These are phyloP conservation scores for Nomada fucata DNA, from an alignment of 2,888 invertebrate species.

Conservation along the genomic window DNA sequence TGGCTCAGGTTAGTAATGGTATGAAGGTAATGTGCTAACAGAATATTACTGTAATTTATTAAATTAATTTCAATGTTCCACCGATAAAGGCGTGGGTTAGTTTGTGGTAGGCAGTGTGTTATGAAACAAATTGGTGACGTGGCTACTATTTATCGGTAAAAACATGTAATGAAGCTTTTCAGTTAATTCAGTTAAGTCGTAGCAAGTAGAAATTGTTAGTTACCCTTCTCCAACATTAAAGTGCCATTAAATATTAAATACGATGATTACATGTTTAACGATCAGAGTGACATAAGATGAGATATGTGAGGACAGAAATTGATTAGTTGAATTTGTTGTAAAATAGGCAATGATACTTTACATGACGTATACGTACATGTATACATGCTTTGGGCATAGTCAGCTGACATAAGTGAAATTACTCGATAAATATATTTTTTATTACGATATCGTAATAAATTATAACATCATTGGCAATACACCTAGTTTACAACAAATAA, in stretches of 20 bases:
- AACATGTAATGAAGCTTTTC: no score
- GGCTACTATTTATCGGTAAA: not conserved
- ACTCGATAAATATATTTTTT: not conserved
- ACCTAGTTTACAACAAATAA: slow-evolving; percentile 58
- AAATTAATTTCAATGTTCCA: slow-evolving; percentile 60
- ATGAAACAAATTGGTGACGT: slow-evolving; percentile 43
- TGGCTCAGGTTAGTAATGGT: slow-evolving; percentile 76
- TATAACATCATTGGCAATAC: slow-evolving; percentile 56
- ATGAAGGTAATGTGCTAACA: slow-evolving; percentile 67
- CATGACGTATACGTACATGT: slow-evolving; percentile 3
- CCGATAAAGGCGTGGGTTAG: slow-evolving; percentile 71
- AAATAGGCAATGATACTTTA: slow-evolving; percentile 61
- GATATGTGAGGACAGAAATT: slow-evolving; percentile 40
- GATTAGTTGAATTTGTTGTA: slow-evolving; percentile 57
- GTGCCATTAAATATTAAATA: slow-evolving; percentile 67
- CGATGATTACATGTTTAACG: slow-evolving; percentile 39
- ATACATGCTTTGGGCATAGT: not conserved
- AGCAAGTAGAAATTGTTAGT: slow-evolving; percentile 55
- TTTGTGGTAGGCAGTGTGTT: slow-evolving; percentile 46
- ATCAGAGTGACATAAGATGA: slow-evolving; percentile 61
- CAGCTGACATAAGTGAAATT: not conserved
- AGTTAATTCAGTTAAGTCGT: not conserved
- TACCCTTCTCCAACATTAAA: slow-evolving; percentile 68
- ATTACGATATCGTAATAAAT: not conserved
- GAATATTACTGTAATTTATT: slow-evolving; percentile 29